Percentiles rank a stretch among this genome's conserved stretches.
phyloP scores from a whole-genome alignment of 2,888 invertebrate species.

The Dryocosmus kuriphilus region DNA sequence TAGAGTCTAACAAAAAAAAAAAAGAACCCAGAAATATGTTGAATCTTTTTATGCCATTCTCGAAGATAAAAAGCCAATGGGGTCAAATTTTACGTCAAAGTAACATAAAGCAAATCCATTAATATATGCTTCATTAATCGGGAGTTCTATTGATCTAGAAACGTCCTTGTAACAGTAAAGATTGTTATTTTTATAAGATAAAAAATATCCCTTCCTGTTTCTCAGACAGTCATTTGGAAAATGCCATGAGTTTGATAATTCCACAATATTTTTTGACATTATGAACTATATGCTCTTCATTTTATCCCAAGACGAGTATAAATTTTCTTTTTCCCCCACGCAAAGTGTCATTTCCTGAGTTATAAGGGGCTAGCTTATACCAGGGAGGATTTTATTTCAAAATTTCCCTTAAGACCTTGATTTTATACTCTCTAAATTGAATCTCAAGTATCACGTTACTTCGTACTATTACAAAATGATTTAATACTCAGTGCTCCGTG shows the following conservation, averaged over 20 bases:
- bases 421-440: too few species aligned
- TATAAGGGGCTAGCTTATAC: neutral
- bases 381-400: neutral
- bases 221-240: neutral
- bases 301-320: neutral
- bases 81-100: neutral
- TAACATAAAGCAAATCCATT: too few species aligned
- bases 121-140: too few species aligned
- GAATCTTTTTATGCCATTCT: too few species aligned
- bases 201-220: neutral
- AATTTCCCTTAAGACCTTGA: neutral
- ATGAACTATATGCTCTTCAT: neutral
- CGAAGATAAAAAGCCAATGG: neutral
- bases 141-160: neutral
- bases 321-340: neutral
- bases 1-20: too few species aligned
- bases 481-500: neutral
- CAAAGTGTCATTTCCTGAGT: neutral
- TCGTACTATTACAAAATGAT: neutral
- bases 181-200: neutral
- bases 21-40: too few species aligned
- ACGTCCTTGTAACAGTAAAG: neutral
- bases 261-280: neutral
- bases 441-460: neutral
- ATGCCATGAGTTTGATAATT: neutral